phyloP scores from a whole-genome alignment of 2,888 invertebrate genomes.

The Microdon myrmicae region DNA sequence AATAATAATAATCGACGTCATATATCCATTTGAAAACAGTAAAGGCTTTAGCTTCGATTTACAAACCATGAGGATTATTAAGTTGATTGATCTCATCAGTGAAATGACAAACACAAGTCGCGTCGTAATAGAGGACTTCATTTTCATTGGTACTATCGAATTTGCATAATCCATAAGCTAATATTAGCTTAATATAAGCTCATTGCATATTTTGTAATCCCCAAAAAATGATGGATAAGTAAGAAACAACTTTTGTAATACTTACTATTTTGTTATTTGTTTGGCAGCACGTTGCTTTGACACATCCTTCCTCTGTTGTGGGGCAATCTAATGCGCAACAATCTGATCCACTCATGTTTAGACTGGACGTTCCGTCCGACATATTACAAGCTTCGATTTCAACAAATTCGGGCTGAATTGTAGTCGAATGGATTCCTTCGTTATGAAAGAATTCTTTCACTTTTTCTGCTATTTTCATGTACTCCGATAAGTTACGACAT shows the following conservation, averaged over 20 bases:
- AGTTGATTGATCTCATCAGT: too few species aligned
- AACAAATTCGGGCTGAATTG: slow-evolving; percentile 97
- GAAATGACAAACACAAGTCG: too few species aligned
- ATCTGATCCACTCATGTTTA: slow-evolving; percentile 69
- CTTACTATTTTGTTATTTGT: slow-evolving; percentile 65
- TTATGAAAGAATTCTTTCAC: slow-evolving; percentile 98
- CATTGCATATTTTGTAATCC: too few species aligned
- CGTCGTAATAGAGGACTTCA: too few species aligned
- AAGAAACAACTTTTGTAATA: slow-evolving; percentile 9
- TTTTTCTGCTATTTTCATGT: slow-evolving; percentile 96
- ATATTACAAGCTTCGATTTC: slow-evolving; percentile 74
- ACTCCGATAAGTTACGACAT: slow-evolving; percentile 92
- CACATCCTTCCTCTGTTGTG: slow-evolving; percentile 83
- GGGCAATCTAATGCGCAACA: slow-evolving; percentile 89
- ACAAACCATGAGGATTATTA: too few species aligned
- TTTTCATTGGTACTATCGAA: too few species aligned
- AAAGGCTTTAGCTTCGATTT: too few species aligned
- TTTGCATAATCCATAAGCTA: too few species aligned
- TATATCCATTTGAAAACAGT: too few species aligned
- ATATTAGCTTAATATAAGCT: too few species aligned
- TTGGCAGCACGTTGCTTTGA: slow-evolving; percentile 86
- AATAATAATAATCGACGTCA: too few species aligned
- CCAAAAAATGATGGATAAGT: too few species aligned
- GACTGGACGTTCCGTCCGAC: slow-evolving; percentile 66
- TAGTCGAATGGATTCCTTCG: slow-evolving; percentile 98